Evolutionary conservation across 2,888 invertebrate genomes (phyloP).

Genomic region (Eumerus sabulonum): DNA sequence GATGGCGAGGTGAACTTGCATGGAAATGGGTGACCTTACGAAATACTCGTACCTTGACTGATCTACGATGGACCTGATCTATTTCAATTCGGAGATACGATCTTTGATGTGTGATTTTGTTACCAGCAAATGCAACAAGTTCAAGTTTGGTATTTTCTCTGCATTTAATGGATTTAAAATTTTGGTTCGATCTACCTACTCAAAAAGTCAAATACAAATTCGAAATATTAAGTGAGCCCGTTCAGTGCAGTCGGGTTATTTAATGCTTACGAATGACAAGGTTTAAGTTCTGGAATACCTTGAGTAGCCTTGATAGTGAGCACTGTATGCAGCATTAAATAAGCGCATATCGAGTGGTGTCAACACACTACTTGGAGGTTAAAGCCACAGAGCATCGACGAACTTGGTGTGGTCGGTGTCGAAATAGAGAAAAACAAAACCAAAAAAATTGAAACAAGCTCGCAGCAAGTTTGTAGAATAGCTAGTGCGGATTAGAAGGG

Average conservation of each 20-base stretch:
- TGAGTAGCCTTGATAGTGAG: slow-evolving; percentile 60
- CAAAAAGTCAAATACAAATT: slow-evolving; percentile 43
- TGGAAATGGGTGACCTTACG: slow-evolving; percentile 8
- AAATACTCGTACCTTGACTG: no score
- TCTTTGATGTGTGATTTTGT: no score
- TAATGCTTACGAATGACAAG: slow-evolving; percentile 7
- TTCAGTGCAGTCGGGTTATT: slow-evolving; percentile 16
- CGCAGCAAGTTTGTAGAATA: slow-evolving; percentile 28
- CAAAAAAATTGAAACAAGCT: slow-evolving; percentile 12
- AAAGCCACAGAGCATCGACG: slow-evolving; percentile 6
- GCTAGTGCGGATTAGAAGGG: slow-evolving; percentile 14
- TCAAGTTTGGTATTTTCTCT: slow-evolving; percentile 41
- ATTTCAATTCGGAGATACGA: slow-evolving; percentile 1
- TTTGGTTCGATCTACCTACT: no score
- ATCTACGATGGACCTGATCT: not conserved
- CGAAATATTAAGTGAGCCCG: no score
- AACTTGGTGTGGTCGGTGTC: slow-evolving; percentile 19
- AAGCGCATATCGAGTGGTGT: slow-evolving; percentile 27
- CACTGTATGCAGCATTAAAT: slow-evolving; percentile 3
- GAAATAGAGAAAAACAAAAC: not conserved
- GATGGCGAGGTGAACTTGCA: slow-evolving; percentile 21
- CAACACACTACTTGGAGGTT: slow-evolving; percentile 58
- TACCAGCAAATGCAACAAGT: slow-evolving; percentile 44
- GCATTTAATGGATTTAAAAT: no score
- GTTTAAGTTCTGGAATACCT: slow-evolving; percentile 63